Base-by-base conservation (phyloP, 2,113 vertebrate genomes). In the Neogobius melanostomus region DNA sequence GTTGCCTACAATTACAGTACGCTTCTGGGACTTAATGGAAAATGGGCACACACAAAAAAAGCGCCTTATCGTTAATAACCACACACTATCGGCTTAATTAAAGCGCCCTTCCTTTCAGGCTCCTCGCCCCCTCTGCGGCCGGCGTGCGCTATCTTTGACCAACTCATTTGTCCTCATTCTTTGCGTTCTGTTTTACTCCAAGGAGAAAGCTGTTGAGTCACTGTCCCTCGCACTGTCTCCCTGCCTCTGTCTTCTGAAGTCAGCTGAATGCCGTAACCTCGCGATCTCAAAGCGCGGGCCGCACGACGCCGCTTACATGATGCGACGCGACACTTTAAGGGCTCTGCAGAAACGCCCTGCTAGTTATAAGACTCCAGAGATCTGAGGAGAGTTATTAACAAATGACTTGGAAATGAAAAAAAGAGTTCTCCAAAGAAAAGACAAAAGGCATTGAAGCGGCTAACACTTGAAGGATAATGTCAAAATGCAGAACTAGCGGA, bases 41-140 rank as follows among this genome's bases (percentile, higher is more conserved):
- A 48, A 52, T 21, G 9, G 3, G 47, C 54, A 47, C 66, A 74
- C 70, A 74, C 79, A 77, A 88, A 82, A n/a, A 76, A 88, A 74
- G 28, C 28, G 28, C 78, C 85, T 86, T 86, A 88, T 88, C 80
- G 44, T 73, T 84, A 87, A 87, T 85, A 87, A 86, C 79, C 85
- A 76, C 70, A 74, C 81, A 66, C 81, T 82, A 87, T 85, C 72
- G 66, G 79, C 70, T 85, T 88, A 89, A 91, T 91, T 88, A 90
- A 88, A 88, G 69, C 28, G 6, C 2, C 61, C 47, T 76, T 75
- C 75, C 81, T 69, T 77, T 72, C 85, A 86, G 79, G 68, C 69
- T 78, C 74, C 49, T 76, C 73, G 73, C 74, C 75, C 48, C 66
- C 21, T 28, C 70, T 72, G 49, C 17, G n/a, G 15, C 69, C 79